Evolutionary conservation across 2,797 vertebrate species (phyloP).

Genomic region (Naso thynnoides): DNA sequence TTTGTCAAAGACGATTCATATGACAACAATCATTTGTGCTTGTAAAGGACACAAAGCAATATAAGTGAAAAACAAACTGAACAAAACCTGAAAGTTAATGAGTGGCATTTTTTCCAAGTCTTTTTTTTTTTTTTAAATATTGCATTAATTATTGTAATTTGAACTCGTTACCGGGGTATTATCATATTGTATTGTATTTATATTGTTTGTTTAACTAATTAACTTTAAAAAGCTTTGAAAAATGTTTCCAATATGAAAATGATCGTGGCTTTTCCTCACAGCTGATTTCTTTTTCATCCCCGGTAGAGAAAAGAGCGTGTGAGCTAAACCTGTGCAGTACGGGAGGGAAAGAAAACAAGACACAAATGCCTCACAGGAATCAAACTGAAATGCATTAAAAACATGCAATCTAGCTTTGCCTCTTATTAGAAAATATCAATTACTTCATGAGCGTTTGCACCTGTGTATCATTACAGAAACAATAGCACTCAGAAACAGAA

Average conservation of each 20-base stretch:
- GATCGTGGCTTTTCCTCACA: background rate
- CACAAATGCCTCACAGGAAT: background rate
- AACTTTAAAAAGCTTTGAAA: too few species aligned
- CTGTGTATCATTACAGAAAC: slow-evolving; percentile 12
- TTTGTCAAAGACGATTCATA: too few species aligned
- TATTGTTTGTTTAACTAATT: too few species aligned
- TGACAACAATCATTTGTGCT: too few species aligned
- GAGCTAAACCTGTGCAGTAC: background rate
- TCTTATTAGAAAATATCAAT: slow-evolving; percentile 31
- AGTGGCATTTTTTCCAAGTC: too few species aligned
- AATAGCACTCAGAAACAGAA: background rate
- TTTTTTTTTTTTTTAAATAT: too few species aligned
- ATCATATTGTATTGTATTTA: too few species aligned
- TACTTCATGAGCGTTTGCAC: background rate
- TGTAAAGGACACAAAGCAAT: too few species aligned
- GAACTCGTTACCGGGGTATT: too few species aligned
- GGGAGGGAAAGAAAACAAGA: background rate
- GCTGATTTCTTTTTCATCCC: background rate
- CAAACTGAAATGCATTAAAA: slow-evolving; percentile 20
- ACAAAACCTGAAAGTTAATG: too few species aligned
- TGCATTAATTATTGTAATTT: too few species aligned
- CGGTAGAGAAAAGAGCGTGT: background rate
- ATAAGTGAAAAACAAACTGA: too few species aligned
- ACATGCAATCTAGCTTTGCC: background rate
- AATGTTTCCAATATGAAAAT: background rate